Percentiles rank a stretch among this genome's conserved stretches.
Evolutionary conservation across 2,113 vertebrate species (phyloP).

Genomic region (Rallus limicola): DNA sequence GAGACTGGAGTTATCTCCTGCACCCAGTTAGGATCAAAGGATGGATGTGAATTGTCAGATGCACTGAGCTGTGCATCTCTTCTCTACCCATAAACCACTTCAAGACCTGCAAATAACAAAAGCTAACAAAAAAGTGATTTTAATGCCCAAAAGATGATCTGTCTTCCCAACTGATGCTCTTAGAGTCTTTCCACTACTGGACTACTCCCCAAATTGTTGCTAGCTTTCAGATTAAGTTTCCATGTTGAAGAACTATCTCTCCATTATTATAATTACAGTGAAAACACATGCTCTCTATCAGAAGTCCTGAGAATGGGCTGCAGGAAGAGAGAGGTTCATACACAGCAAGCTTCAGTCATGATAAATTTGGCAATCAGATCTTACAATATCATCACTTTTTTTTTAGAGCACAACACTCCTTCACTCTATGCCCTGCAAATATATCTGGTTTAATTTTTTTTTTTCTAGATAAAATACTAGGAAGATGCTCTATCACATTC

Average conservation of each 20-base stretch:
- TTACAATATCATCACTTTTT: neutral
- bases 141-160: neutral
- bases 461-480: neutral
- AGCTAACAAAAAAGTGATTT: neutral
- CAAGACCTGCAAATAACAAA: neutral
- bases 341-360: neutral
- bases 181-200: neutral
- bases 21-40: neutral
- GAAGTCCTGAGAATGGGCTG: neutral
- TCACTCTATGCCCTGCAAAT: neutral
- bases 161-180: neutral
- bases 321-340: neutral
- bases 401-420: neutral
- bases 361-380: neutral
- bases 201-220: neutral
- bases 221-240: neutral
- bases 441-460: neutral
- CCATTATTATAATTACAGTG: neutral
- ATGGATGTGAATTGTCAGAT: neutral
- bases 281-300: neutral
- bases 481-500: neutral
- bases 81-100: neutral
- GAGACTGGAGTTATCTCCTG: neutral
- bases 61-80: neutral
- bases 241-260: neutral